Evolutionary conservation across 2,113 vertebrate genomes (phyloP).

Genomic region (Lepidiolamprologus cunningtoni): DNA sequence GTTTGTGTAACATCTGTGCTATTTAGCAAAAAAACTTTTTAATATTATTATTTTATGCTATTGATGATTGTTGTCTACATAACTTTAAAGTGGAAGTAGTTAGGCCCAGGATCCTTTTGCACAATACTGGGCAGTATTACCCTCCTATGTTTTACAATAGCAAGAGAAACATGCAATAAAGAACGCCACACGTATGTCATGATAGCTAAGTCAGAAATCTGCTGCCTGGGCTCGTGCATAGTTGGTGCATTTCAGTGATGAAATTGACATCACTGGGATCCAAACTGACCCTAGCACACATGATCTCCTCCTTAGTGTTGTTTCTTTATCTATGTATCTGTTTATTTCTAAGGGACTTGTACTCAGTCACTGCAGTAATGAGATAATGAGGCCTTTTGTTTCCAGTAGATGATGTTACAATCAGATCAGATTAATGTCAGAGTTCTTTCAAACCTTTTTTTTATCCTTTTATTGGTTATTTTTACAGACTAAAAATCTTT

Average conservation of each 20-base stretch:
- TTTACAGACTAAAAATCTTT: background rate
- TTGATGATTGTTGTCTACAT: background rate
- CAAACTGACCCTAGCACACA: background rate
- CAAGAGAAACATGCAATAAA: rapidly evolving
- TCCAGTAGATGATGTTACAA: background rate
- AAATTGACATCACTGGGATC: background rate
- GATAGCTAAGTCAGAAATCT: rapidly evolving
- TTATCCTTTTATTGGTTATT: background rate
- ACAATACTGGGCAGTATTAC: background rate
- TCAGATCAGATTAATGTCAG: background rate
- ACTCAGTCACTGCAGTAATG: background rate
- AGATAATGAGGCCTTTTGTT: background rate
- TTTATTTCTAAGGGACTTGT: background rate
- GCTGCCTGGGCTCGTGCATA: rapidly evolving
- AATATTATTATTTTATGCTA: background rate
- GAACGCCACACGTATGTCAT: rapidly evolving
- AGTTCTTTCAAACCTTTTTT: background rate
- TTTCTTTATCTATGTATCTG: background rate
- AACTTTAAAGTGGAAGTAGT: background rate
- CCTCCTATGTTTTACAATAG: background rate
- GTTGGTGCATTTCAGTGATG: background rate
- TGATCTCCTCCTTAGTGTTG: background rate
- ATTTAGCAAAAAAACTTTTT: rapidly evolving
- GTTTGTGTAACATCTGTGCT: background rate
- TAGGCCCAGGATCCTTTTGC: background rate